Conservation (phyloP, 37 sponge, comb jelly and placozoan species). For the Mnemiopsis leidyi region DNA sequence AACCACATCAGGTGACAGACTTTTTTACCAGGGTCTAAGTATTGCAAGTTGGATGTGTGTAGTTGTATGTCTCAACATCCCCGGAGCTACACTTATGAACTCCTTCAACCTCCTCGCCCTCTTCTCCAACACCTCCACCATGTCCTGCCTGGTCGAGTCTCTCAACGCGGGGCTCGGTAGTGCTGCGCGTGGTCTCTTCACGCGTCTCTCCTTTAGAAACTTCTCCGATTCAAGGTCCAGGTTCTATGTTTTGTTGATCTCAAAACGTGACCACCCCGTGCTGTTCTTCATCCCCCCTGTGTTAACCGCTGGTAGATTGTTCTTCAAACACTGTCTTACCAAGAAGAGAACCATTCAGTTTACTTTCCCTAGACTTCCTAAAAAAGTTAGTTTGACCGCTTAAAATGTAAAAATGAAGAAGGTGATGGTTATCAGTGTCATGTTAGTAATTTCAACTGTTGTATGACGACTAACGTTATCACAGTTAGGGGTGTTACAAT, state of each 20-base stretch:
- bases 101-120: slow-evolving; percentile 56
- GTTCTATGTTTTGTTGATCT: slow-evolving; percentile 10
- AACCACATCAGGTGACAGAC: no score
- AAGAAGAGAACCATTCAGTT: slow-evolving; percentile 39
- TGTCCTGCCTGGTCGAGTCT: neutral
- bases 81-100: slow-evolving; percentile 30
- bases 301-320: neutral
- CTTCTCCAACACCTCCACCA: slow-evolving; percentile 13
- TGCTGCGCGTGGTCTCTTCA: neutral
- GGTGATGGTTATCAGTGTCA: no score
- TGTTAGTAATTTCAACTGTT: no score
- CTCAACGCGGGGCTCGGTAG: neutral
- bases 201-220: neutral
- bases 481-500: no score
- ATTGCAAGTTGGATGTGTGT: neutral
- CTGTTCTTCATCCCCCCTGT: slow-evolving; percentile 32
- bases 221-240: neutral
- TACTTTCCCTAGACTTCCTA: slow-evolving; percentile 6
- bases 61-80: neutral
- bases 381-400: neutral
- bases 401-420: no score
- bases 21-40: neutral
- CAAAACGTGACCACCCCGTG: slow-evolving; percentile 11
- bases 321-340: neutral
- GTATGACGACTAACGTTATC: no score